Base-by-base conservation (phyloP, 2,797 vertebrate species). In the Gallirallus australis region DNA sequence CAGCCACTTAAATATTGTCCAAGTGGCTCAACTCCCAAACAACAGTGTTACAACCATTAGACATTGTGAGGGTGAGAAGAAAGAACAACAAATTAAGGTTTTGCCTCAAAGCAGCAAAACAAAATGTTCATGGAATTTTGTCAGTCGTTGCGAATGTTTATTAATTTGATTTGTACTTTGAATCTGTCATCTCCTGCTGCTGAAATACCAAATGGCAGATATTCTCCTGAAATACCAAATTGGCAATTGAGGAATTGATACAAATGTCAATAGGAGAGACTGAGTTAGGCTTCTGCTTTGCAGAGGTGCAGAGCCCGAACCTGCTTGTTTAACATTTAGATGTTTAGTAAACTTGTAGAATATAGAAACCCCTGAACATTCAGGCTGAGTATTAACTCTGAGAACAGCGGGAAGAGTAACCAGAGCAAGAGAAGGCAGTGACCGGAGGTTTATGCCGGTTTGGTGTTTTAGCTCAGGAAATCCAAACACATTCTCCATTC, bases 141-240 rank as follows among this genome's bases (percentile, higher is more conserved):
- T 82, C 93, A n/a, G 24, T 94, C 68, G 84, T 50, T 88, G 70
- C 76, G 70, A 91, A 39, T 17, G 77, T 88, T 91, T 86, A 82
- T 91, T 91, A 81, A 82, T 93, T 82, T 53, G 80, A 78, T 86
- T 89, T 94, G 93, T 85, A 33, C 88, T 85, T 78, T 24, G 87
- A 70, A 50, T 89, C 66, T 89, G 81, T 93, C 80, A 5, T 80
- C 70, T 65, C 83, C 93, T 94, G 88, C 93, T 91, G 81, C 86
- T 68, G 69, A 56, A 53, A 33, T 80, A 52, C 70, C 11, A 27
- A 63, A 48, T 33, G 21, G 92, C 92, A 90, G 95, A 65, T 71
- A 45, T 21, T 40, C 89, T 89, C 45, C 23, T 85, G 79, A 89
- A 83, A 60, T 59, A 48, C 76, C 88, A 80, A 79, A 52, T 27